Evolutionary conservation across 64 coral and sea anemone genomes (phyloP), one percentile per base, ranked within the genome.

Genomic region (Montipora cactus): DNA sequence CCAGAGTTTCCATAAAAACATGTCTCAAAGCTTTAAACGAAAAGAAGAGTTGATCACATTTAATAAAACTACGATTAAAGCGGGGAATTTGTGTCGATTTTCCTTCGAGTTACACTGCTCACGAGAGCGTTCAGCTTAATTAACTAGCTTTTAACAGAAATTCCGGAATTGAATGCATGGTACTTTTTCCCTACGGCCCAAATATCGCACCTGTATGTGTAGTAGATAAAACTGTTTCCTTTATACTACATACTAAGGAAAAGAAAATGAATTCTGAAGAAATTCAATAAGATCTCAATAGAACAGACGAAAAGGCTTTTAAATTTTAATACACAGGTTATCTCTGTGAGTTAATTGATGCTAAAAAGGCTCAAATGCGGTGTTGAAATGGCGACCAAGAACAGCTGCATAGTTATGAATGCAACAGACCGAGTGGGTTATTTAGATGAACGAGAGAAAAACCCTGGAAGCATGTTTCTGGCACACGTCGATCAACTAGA

Each of bases 61-160:
- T 4, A 64, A 64, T 15, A 12, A 4, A 8, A 11, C 53, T 11
- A 57, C 53, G 11, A 12, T 13, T 12, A 23, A 67, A 23, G 14
- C 4, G 20, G 21, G 68, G 68, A n/a, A 15, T 71, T 71, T 22
- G 14, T 71, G 20, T 21, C 20, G 13, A 14, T 12, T 16, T 11
- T 16, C 14, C 61, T 4, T 4, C 61, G 9, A 64, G 14, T 14
- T 15, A 14, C 9, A 10, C 52, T 5, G 61, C 7, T 15, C 11
- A 18, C 15, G 55, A 64, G 21, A 44, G 55, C 8, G n/a, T 64
- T 62, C 11, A 8, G 55, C 10, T 57, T 57, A 6, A 6, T 57
- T 82, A 82, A 82, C 64, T 82, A 82, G 64, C 80, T 82, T 82
- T 82, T 82, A 82, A 64, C 46, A 82, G 20, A 66, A 67, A 61